phyloP scores from a whole-genome alignment of 2,113 vertebrate species.

The Entosphenus tridentatus region DNA sequence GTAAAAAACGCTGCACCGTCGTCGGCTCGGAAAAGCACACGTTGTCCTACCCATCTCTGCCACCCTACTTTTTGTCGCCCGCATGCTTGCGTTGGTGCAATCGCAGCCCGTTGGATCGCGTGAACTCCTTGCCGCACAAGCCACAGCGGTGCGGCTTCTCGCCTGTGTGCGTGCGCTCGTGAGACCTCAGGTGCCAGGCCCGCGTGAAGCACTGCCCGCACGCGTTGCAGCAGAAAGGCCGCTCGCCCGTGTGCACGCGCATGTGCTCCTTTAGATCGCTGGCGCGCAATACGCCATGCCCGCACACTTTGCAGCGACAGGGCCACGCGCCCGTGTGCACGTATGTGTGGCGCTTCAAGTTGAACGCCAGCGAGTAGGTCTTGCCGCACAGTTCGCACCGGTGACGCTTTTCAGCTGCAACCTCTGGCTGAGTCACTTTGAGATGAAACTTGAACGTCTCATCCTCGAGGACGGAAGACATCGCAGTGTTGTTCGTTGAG shows the following conservation, averaged over 20 bases:
- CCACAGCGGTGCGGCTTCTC: conserved; percentile 3
- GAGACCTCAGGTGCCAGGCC: conserved; percentile 40
- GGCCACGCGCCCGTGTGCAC: neutral
- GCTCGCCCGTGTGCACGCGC: conserved; percentile 6
- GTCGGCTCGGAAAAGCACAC: neutral
- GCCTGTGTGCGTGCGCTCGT: neutral
- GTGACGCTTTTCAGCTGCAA: conserved; percentile 14
- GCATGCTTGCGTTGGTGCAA: neutral
- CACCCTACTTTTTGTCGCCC: neutral
- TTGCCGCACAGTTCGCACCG: conserved; percentile 8
- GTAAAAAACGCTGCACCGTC: too few relatives aligned
- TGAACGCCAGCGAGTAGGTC: neutral
- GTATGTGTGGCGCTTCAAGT: neutral
- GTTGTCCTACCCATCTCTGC: neutral
- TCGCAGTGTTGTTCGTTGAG: too few relatives aligned
- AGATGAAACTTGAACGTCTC: too few relatives aligned
- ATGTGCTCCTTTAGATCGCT: neutral
- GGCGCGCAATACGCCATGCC: neutral
- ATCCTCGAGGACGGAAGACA: too few relatives aligned
- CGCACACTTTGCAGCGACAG: neutral
- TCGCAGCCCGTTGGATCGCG: neutral
- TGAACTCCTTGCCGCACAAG: neutral
- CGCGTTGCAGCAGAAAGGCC: neutral
- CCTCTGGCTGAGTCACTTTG: too few relatives aligned
- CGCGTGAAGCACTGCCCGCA: neutral